Evolutionary conservation across 2,888 invertebrate genomes (phyloP), one percentile per base, ranked within the genome.

Genomic region (Sinopyrophorus schimmeli): DNA sequence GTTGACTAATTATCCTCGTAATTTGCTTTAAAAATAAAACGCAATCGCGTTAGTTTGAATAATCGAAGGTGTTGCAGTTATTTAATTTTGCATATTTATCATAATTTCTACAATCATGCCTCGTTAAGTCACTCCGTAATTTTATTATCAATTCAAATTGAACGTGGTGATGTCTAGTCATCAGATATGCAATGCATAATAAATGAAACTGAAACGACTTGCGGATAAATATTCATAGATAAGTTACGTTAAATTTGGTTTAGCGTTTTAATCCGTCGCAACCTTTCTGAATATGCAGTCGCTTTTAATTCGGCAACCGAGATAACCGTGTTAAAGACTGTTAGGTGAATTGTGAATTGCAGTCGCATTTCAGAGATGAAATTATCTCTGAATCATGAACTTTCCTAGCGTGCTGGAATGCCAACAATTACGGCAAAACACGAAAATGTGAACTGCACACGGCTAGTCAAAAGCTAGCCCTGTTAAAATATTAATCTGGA

Each of bases 401-500:
- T 37, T 32, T 39, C 23, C n/a, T 50, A 40, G 50, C 50, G 44
- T 46, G 46, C 28, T 11, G 38, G 32, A 44, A 46, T 40, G 32
- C 35, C 32, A 43, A 30, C 44, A 46, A 46, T 46, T 50, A 44
- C 44, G 20, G 24, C 40, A 40, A 32, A 39, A 37, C 44, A 50
- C 40, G 44, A 46, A 49, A 46, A 31, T 28, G 44, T 34, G 44
- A 32, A 35, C 26, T 39, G 47, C 28, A 47, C 42, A 48, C 30
- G 47, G 30, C 34, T 37, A 53, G 43, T 49, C 48, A 47, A 42
- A 51, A 47, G 34, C 47, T 38, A 41, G 43, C 28, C 39, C 49
- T 47, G 17, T 54, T 68, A 52, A 69, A 69, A 66, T 66, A 69
- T 70, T 69, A 63, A 70, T 63, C 58, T 58, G 58, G 59, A 65